Conservation (phyloP, 2,113 vertebrate species). For the Hippocampus zosterae region DNA sequence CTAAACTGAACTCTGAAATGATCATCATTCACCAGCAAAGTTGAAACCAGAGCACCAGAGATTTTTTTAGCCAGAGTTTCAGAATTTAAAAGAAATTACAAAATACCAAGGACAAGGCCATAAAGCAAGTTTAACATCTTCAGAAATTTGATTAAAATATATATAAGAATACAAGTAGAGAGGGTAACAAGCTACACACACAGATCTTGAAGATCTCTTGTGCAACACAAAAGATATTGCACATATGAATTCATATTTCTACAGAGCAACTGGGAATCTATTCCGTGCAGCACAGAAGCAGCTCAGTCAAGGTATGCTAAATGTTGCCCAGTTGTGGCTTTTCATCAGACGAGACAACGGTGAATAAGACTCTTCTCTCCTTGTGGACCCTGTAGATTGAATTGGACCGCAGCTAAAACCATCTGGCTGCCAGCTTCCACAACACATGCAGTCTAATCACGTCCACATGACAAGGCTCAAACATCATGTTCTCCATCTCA, state of each 20-base stretch:
- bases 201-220: background rate
- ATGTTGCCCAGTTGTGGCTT: constrained; percentile 49
- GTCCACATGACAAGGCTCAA: constrained; percentile 55
- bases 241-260: too few species aligned
- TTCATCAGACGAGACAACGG: constrained; percentile 39
- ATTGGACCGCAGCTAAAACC: constrained; percentile 49
- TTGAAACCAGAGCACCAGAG: background rate
- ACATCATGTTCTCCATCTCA: constrained; percentile 25
- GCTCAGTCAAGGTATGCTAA: constrained; percentile 14
- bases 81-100: background rate
- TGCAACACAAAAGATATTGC: too few species aligned
- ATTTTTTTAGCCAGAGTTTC: background rate
- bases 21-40: background rate
- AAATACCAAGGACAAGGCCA: background rate
- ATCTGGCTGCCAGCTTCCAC: constrained; percentile 60
- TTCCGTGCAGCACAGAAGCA: constrained; percentile 15
- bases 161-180: background rate
- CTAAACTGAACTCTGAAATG: background rate
- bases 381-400: constrained; percentile 48
- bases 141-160: too few species aligned
- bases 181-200: too few species aligned
- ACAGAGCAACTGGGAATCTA: background rate
- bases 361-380: constrained; percentile 42
- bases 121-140: too few species aligned
- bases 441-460: constrained; percentile 43